Percentiles rank a stretch among this genome's conserved stretches.
Conservation (phyloP, 2,888 invertebrate genomes). For the Monochamus alternatus region DNA sequence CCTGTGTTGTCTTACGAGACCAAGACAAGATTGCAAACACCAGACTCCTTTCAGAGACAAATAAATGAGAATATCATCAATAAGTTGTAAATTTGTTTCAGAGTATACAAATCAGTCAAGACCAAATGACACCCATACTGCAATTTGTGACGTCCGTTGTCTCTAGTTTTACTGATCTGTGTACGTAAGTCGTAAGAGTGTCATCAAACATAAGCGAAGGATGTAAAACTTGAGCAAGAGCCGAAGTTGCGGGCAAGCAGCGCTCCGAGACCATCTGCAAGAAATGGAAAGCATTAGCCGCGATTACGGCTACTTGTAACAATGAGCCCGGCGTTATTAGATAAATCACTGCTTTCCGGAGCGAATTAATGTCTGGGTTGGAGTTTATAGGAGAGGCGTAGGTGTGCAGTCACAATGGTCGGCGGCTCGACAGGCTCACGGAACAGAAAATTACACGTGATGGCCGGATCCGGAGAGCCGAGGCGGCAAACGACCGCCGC, state of each 20-base stretch:
- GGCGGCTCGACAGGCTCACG: conserved; percentile 45
- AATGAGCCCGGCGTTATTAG: conserved; percentile 63
- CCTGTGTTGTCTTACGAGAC: too few relatives aligned
- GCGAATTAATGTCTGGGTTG: conserved; percentile 60
- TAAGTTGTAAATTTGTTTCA: too few relatives aligned
- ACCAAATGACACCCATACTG: too few relatives aligned
- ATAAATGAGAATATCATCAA: too few relatives aligned
- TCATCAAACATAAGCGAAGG: too few relatives aligned
- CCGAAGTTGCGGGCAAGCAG: conserved; percentile 1
- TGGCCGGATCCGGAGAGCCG: conserved; percentile 54
- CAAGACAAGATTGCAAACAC: too few relatives aligned
- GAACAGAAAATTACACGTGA: conserved; percentile 60
- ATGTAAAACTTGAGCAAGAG: background rate
- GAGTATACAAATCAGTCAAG: too few relatives aligned
- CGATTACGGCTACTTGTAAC: conserved; percentile 64
- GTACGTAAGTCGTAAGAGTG: too few relatives aligned
- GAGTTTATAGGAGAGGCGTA: conserved; percentile 58
- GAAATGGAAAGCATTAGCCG: conserved; percentile 44
- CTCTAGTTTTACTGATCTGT: too few relatives aligned
- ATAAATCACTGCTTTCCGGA: conserved; percentile 67
- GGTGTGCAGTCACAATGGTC: conserved; percentile 59
- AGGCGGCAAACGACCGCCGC: conserved; percentile 49
- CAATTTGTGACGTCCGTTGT: too few relatives aligned
- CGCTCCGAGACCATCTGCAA: conserved; percentile 29
- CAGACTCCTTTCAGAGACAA: too few relatives aligned